Percentiles rank a stretch among this genome's conserved stretches.
phyloP scores from a whole-genome alignment of 1,140 invertebrate species.

The Camponotus pennsylvanicus region DNA sequence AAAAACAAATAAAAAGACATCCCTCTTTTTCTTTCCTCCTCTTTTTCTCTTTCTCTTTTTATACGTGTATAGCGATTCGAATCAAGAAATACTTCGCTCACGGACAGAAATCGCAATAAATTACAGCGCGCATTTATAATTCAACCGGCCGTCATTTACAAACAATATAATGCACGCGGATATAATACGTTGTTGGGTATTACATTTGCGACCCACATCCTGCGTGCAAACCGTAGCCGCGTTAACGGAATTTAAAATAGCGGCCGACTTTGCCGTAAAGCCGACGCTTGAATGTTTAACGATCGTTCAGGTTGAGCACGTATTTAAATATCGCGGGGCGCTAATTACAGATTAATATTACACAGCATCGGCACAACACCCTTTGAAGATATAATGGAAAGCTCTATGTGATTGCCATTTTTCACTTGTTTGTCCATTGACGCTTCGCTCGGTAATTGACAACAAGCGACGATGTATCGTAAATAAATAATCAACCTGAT shows the following conservation, averaged over 20 bases:
- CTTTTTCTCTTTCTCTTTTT: not conserved
- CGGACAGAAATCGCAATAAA: conserved; percentile 7
- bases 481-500: conserved; percentile 74
- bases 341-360: conserved; percentile 65
- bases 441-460: conserved; percentile 56
- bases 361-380: conserved; percentile 52
- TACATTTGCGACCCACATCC: conserved; percentile 52
- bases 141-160: conserved; percentile 32
- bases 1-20: not conserved
- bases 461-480: conserved; percentile 50
- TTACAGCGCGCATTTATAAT: conserved; percentile 25
- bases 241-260: conserved; percentile 64
- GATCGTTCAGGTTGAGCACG: conserved; percentile 11
- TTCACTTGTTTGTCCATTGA: conserved; percentile 66
- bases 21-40: not conserved
- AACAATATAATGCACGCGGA: conserved; percentile 37
- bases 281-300: conserved; percentile 66
- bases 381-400: conserved; percentile 68
- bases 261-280: conserved; percentile 44
- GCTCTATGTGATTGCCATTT: conserved; percentile 68
- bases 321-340: conserved; percentile 53
- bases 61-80: not conserved
- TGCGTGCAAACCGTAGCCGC: conserved; percentile 40
- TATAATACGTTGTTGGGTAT: conserved; percentile 30
- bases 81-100: conserved; percentile 2